Percentiles rank a stretch among this genome's conserved stretches.
phyloP scores from a whole-genome alignment of 2,888 invertebrate species.

The Erannis defoliaria region DNA sequence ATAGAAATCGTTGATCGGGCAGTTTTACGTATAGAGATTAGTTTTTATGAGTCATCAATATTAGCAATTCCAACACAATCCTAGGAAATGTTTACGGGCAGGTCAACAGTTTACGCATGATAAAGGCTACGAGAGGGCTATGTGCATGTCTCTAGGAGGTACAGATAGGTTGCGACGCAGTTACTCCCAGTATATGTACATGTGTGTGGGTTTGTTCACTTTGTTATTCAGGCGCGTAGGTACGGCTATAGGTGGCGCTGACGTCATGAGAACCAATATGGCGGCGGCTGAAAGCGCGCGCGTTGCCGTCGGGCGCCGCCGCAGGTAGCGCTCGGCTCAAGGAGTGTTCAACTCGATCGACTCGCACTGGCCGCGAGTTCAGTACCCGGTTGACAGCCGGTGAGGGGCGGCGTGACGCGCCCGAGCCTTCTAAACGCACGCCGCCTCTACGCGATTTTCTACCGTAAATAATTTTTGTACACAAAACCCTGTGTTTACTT shows the following conservation, averaged over 20 bases:
- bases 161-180: slow-evolving; percentile 19
- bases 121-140: slow-evolving; percentile 3
- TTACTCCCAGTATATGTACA: slow-evolving; percentile 18
- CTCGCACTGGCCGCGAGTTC: slow-evolving; percentile 62
- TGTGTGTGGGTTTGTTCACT: slow-evolving; percentile 33
- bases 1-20: too few species aligned
- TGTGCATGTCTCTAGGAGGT: slow-evolving; percentile 14
- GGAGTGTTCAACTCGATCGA: slow-evolving; percentile 68
- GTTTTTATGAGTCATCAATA: slow-evolving; percentile 1
- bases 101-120: slow-evolving; percentile 16
- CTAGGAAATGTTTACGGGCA: slow-evolving; percentile 6
- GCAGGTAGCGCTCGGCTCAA: slow-evolving; percentile 62
- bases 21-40: too few species aligned
- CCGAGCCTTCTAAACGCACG: slow-evolving; percentile 67
- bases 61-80: slow-evolving; percentile 15
- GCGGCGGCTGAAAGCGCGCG: slow-evolving; percentile 73
- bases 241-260: slow-evolving; percentile 52
- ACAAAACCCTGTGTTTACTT: slow-evolving; percentile 61
- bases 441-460: slow-evolving; percentile 83
- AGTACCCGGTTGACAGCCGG: slow-evolving; percentile 86
- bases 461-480: slow-evolving; percentile 77
- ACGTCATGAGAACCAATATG: slow-evolving; percentile 80
- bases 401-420: slow-evolving; percentile 78
- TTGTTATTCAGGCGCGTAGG: slow-evolving; percentile 19
- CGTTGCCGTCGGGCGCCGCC: slow-evolving; percentile 55